Evolutionary conservation across 2,888 invertebrate species (phyloP).

Genomic region (Himalopsyche tibetana): DNA sequence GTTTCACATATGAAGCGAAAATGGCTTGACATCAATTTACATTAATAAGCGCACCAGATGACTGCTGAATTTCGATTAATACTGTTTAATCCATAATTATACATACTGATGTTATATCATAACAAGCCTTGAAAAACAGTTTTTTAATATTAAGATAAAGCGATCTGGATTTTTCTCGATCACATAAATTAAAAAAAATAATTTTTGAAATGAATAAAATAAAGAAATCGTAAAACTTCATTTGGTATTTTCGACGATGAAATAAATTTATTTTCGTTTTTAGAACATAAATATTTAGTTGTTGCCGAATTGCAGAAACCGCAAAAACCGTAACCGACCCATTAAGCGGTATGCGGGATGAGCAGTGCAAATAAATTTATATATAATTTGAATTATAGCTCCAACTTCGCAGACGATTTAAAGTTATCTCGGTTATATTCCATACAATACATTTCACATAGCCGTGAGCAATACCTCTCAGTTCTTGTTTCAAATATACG

Average conservation of each 20-base stretch:
- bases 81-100: too few species aligned
- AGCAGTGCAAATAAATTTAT: conserved; percentile 60
- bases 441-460: conserved; percentile 49
- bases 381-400: conserved; percentile 63
- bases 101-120: too few species aligned
- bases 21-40: too few species aligned
- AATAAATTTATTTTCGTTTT: conserved; percentile 37
- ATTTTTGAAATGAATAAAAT: too few species aligned
- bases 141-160: too few species aligned
- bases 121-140: too few species aligned
- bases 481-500: conserved; percentile 49
- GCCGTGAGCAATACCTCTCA: conserved; percentile 50
- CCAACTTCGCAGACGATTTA: conserved; percentile 65
- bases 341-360: conserved; percentile 40
- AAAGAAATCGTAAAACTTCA: too few species aligned
- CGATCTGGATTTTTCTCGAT: too few species aligned
- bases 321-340: conserved; percentile 21
- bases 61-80: too few species aligned
- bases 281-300: conserved; percentile 27
- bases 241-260: neutral
- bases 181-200: too few species aligned
- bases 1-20: too few species aligned
- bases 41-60: too few species aligned
- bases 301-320: conserved; percentile 27
- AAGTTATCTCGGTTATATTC: conserved; percentile 56